Evolutionary conservation across 2,888 invertebrate genomes (phyloP).

Genomic region (Hypselothyrea guttata): DNA sequence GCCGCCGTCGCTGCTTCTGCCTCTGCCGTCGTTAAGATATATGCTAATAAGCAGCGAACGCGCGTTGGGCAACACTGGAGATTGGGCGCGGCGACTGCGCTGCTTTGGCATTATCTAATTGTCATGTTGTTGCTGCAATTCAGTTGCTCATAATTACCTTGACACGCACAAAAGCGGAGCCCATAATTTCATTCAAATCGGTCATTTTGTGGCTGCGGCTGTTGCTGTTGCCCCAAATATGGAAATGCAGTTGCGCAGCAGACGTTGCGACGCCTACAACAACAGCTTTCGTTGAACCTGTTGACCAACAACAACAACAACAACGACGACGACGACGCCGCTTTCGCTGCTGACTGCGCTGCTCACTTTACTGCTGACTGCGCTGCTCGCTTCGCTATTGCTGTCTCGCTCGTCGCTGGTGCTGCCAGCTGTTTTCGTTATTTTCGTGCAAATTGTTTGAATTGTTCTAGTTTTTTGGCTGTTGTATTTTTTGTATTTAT

Average conservation of each 20-base stretch:
- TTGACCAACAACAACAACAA: slow-evolving; percentile 17
- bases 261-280: slow-evolving; percentile 20
- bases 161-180: slow-evolving; percentile 80
- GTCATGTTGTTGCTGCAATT: not conserved
- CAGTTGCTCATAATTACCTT: slow-evolving; percentile 75
- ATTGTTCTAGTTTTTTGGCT: slow-evolving; percentile 60
- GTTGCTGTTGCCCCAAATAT: slow-evolving; percentile 20
- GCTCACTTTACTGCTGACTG: too few relatives aligned
- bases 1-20: slow-evolving; percentile 7
- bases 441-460: slow-evolving; percentile 57
- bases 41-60: slow-evolving; percentile 43
- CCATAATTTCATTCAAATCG: slow-evolving; percentile 81
- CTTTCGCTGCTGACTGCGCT: slow-evolving; percentile 6
- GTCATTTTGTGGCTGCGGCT: slow-evolving; percentile 68
- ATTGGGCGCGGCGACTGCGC: slow-evolving; percentile 16
- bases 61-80: slow-evolving; percentile 31
- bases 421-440: slow-evolving; percentile 60
- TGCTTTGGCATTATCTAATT: too few relatives aligned
- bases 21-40: slow-evolving; percentile 5
- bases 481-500: slow-evolving; percentile 24
- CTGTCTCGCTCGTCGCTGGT: not conserved
- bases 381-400: slow-evolving; percentile 10
- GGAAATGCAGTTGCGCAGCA: slow-evolving; percentile 39
- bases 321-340: slow-evolving; percentile 5
- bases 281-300: slow-evolving; percentile 37